A percentile compares a stretch with the other conserved stretches of the same genome.
These are phyloP conservation scores for Lepisosteus osseus DNA, from an alignment of 2,113 vertebrate species.

Conservation along the genomic window DNA sequence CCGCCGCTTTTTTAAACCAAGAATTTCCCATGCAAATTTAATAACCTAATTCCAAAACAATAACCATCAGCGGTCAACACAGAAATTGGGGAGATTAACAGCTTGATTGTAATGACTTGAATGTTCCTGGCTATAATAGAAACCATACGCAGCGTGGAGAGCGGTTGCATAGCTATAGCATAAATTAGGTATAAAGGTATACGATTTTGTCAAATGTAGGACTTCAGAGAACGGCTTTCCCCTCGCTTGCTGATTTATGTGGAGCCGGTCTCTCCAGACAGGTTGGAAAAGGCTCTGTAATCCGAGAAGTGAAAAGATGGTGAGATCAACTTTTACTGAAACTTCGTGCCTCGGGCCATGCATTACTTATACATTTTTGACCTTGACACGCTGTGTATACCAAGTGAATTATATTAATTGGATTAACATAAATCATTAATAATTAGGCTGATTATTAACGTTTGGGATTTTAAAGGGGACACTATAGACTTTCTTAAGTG, in stretches of 20 bases:
- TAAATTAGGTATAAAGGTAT: conserved; percentile 19
- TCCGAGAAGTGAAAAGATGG: conserved; percentile 56
- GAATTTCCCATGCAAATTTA: conserved; percentile 4
- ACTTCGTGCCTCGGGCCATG: conserved; percentile 56
- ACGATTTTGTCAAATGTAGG: conserved; percentile 51
- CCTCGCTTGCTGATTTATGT: conserved; percentile 77
- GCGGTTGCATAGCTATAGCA: not conserved
- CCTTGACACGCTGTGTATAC: conserved; percentile 47
- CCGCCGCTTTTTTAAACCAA: not conserved
- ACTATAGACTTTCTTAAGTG: not conserved
- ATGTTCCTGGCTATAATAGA: conserved; percentile 46
- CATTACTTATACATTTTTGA: conserved; percentile 58
- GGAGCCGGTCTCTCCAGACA: conserved; percentile 55
- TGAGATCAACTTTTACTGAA: conserved; percentile 55
- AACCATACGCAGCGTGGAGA: conserved; percentile 44
- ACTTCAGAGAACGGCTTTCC: conserved; percentile 51
- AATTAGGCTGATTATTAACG: conserved; percentile 49
- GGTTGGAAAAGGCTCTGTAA: conserved; percentile 72
- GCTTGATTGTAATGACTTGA: conserved; percentile 13
- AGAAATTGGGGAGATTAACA: conserved; percentile 24
- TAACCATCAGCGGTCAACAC: conserved; percentile 30
- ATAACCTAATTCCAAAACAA: conserved; percentile 4
- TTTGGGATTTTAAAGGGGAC: not conserved
- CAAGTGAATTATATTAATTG: conserved; percentile 57
- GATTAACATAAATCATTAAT: conserved; percentile 64